These are phyloP conservation scores for Calephelis perditalis DNA, from an alignment of 2,888 invertebrate species.

Conservation along the genomic window DNA sequence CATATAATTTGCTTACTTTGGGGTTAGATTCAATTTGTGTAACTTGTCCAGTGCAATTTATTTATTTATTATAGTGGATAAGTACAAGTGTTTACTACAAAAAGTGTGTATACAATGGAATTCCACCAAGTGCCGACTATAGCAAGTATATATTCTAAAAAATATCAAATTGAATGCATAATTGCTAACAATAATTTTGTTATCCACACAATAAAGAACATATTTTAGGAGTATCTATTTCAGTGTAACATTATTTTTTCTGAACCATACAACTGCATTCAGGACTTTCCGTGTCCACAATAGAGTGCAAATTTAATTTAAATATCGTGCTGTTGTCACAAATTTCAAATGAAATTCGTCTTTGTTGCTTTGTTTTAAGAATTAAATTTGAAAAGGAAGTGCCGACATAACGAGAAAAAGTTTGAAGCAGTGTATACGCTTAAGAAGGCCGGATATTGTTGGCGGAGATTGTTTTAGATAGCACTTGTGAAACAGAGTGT, in stretches of 20 bases:
- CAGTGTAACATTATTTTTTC: not conserved
- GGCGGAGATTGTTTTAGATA: conserved; percentile 25
- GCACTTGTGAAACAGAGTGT: conserved; percentile 19
- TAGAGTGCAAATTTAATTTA: conserved; percentile 17
- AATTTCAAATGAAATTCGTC: conserved; percentile 3
- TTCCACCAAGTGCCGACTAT: too few species aligned
- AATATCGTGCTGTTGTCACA: not conserved
- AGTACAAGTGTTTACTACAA: too few species aligned
- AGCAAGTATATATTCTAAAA: too few species aligned
- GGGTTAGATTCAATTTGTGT: too few species aligned
- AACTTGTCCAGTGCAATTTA: too few species aligned
- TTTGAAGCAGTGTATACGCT: conserved; percentile 13
- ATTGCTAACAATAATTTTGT: too few species aligned
- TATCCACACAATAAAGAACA: not conserved
- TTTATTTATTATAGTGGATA: too few species aligned
- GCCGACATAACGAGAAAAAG: conserved; percentile 14
- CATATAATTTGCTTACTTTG: too few species aligned
- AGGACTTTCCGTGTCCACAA: not conserved
- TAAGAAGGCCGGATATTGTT: conserved; percentile 18
- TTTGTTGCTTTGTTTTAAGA: conserved; percentile 6
- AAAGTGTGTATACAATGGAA: too few species aligned
- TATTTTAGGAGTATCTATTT: not conserved
- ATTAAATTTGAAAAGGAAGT: conserved; percentile 5
- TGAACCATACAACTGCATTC: conserved; percentile 3
- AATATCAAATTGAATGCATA: too few species aligned